Evolutionary conservation across 2,888 invertebrate genomes (phyloP).

Genomic region (Kryphioiulus occultus): DNA sequence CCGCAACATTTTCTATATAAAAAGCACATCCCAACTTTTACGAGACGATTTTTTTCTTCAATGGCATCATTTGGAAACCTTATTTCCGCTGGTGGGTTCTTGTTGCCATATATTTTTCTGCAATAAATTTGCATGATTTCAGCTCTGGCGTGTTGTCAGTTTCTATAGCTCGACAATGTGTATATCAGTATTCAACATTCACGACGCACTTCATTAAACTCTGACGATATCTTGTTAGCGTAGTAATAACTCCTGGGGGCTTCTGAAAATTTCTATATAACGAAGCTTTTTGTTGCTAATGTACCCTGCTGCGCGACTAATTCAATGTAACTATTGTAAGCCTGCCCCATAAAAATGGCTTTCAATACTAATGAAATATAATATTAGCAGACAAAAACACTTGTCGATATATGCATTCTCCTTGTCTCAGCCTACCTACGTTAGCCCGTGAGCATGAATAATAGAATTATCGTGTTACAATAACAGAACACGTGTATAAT

Average conservation of each 20-base stretch:
- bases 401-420: background rate
- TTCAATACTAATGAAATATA: background rate
- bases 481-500: background rate
- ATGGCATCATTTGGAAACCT: conserved; percentile 17
- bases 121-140: conserved; percentile 23
- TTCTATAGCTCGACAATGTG: background rate
- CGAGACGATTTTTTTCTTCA: background rate
- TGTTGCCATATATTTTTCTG: conserved; percentile 8
- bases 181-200: conserved; percentile 1
- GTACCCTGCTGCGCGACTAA: background rate
- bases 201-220: conserved; percentile 9
- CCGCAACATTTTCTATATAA: background rate
- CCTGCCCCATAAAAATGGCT: background rate
- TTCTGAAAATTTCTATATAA: background rate
- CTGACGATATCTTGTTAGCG: conserved; percentile 23
- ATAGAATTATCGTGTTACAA: background rate
- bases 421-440: background rate
- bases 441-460: background rate
- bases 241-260: conserved; percentile 9
- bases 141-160: background rate
- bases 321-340: background rate
- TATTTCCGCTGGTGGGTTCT: background rate
- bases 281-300: background rate
- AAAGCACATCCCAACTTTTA: background rate
- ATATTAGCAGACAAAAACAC: background rate